Evolutionary conservation across 2,113 vertebrate species (phyloP), one percentile per base, ranked within the genome.

Genomic region (Corythoichthys haematopterus): DNA sequence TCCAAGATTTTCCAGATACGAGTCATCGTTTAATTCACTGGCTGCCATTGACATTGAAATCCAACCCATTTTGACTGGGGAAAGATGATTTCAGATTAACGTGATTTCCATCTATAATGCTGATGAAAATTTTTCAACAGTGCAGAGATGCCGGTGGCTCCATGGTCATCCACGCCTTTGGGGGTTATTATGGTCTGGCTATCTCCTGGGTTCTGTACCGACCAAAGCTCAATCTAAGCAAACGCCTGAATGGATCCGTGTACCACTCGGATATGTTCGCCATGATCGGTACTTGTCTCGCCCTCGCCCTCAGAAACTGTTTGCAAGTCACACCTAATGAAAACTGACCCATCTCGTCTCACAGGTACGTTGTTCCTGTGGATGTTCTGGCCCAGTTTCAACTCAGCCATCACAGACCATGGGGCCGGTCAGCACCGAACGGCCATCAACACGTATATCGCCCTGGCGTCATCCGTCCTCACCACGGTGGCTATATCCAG

Each of bases 311-410:
- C 28, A 15, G 76, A 1, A 15, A 6, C 13, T 6, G 6, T 13
- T 13, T 36, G 12, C 5, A 36, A 36, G 55, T 57, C 12, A 1
- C 55, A 7, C 12, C 55, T 0, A 12, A 12, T 36, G 11, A 57
- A 28, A 3, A 40, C 36, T n/a, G 16, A 52, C 16, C 12, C 5
- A 5, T 20, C 4, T 13, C 2, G 16, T 65, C 16, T 68, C 12
- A 6, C 78, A 99, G 97, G 97, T 3, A 94, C 97, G 0, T 88
- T 99, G 20, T 99, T 93, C 86, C 89, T 99, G 12, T 99, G 97
- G 97, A 94, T 98, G 91, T 99, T 92, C 84, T 99, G 97, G 97
- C 97, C 97, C 80, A 99, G 97, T 87, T 99, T 99, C 88, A 99
- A 99, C 85, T 96, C 95, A 0, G 96, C 97, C 33, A 85, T 95